Percentiles rank a stretch among this genome's conserved stretches.
Evolutionary conservation across 2,888 invertebrate species (phyloP).

Genomic region (Ectemnius cavifrons): DNA sequence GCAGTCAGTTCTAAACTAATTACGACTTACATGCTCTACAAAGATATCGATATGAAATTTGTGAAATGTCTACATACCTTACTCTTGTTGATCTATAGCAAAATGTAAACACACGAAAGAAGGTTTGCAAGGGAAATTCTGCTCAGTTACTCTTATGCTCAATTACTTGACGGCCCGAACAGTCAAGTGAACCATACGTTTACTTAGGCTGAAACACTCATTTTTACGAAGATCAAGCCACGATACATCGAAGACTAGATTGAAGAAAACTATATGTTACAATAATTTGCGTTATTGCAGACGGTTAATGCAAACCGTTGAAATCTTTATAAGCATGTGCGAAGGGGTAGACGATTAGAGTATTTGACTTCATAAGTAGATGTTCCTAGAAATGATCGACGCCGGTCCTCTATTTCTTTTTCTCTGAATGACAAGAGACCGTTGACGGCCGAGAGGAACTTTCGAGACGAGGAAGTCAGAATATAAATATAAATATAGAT

Average conservation of each 20-base stretch:
- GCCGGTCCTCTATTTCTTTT: background rate
- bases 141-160: conserved; percentile 68
- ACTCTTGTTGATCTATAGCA: no score
- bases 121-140: conserved; percentile 64
- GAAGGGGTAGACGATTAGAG: conserved; percentile 26
- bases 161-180: conserved; percentile 47
- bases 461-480: no score
- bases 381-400: conserved; percentile 34
- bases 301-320: conserved; percentile 22
- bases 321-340: conserved; percentile 24
- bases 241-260: conserved; percentile 48
- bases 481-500: background rate
- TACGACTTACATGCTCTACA: no score
- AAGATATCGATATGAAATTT: no score
- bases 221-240: conserved; percentile 22
- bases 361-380: conserved; percentile 36
- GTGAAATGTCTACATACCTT: no score
- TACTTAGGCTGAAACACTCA: conserved; percentile 34
- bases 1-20: no score
- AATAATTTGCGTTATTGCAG: conserved; percentile 30
- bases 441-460: background rate
- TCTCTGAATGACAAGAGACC: background rate
- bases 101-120: background rate
- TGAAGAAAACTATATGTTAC: conserved; percentile 16
- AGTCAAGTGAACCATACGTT: conserved; percentile 43